Evolutionary conservation across 2,113 vertebrate species (phyloP), one percentile per base, ranked within the genome.

Genomic region (Sitta europaea): DNA sequence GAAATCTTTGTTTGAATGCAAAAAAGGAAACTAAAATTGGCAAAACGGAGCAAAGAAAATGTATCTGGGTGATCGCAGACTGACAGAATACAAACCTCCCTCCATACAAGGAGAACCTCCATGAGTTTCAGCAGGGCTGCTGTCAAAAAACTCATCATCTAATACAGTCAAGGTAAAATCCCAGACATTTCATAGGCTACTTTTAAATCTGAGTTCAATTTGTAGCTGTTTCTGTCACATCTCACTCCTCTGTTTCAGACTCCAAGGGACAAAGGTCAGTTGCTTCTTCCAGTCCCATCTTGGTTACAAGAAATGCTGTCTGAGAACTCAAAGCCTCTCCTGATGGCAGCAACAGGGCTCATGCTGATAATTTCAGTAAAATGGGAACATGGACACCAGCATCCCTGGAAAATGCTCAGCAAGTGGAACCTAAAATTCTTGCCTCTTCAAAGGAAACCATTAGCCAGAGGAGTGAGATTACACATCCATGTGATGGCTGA

Each of bases 1-100:
- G 95, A 94, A 96, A 95, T 89, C 92, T 89, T 96, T 89, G 90
- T 96, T 61, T 86, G 71, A 94, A 95, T 88, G 84, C 62, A 82
- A 91, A 94, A 94, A 80, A 86, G 75, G 92, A 96, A 94, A 93
- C 78, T 86, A 80, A 92, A 95, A 88, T 81, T 73, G 90, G 78
- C 65, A 92, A 96, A 92, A 74, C 45, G 68, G 76, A 91, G 72
- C 61, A 90, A 90, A 87, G 78, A 96, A 96, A 96, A 97, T 96
- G 63, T 90, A 96, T 94, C 85, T 94, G 90, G 78, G 71, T 86
- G 90, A 86, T 43, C 6, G 2, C 74, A 94, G 80, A 83, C 57
- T 79, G 84, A 43, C 43, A 85, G 81, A 93, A 89, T 92, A 89
- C 84, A 86, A 94, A 94, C 65, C 35, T 92, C 36, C 23, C 50